These are phyloP conservation scores for Pomacea maculata DNA, from an alignment of 1,140 invertebrate species.

Conservation along the genomic window DNA sequence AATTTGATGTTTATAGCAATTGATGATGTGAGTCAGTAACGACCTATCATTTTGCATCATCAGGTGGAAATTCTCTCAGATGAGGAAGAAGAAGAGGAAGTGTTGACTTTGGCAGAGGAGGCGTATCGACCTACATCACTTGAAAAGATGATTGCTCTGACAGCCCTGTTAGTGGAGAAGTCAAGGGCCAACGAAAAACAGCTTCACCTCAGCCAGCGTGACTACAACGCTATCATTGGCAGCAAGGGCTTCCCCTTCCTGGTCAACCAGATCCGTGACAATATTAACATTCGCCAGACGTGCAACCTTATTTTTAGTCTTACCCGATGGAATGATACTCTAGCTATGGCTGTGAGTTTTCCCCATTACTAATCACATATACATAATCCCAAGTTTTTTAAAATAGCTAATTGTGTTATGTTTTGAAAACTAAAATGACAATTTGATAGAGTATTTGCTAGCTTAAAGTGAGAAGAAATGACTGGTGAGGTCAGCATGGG, in stretches of 20 bases:
- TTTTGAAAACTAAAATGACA: too few relatives aligned
- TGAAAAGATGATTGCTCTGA: constrained; percentile 95
- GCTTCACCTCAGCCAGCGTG: constrained; percentile 79
- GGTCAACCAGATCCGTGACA: constrained; percentile 92
- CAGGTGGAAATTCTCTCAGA: constrained; percentile 69
- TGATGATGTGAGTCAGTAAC: not conserved
- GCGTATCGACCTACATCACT: constrained; percentile 87
- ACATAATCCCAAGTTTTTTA: too few relatives aligned
- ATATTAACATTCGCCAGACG: constrained; percentile 90
- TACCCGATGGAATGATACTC: constrained; percentile 86
- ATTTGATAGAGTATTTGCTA: too few relatives aligned
- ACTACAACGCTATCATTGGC: constrained; percentile 80
- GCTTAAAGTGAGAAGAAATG: too few relatives aligned
- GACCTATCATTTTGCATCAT: not conserved
- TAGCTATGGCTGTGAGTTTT: constrained; percentile 70
- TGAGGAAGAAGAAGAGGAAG: constrained; percentile 80
- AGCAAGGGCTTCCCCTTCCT: constrained; percentile 89
- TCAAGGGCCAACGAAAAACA: constrained; percentile 78
- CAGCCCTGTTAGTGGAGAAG: constrained; percentile 87
- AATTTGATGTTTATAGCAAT: too few relatives aligned
- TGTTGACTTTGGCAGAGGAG: constrained; percentile 72
- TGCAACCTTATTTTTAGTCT: constrained; percentile 90
- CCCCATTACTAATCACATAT: too few relatives aligned
- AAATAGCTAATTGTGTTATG: too few relatives aligned
- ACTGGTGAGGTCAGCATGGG: too few relatives aligned